Evolutionary conservation across 2,888 invertebrate genomes (phyloP).

Genomic region (Vanessa cardui): DNA sequence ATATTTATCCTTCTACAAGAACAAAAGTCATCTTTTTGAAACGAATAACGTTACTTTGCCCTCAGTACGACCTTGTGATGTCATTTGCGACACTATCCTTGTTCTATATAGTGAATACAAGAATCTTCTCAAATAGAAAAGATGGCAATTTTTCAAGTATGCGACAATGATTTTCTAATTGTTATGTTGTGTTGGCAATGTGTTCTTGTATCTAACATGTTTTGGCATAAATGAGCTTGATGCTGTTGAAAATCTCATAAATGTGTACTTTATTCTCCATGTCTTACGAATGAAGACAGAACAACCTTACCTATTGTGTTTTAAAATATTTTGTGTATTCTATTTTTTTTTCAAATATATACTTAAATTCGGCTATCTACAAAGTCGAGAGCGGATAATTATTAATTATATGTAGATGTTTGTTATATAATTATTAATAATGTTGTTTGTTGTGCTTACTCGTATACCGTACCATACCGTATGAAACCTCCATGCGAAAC

Average conservation of each 20-base stretch:
- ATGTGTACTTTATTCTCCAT: background rate
- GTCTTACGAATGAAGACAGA: too few relatives aligned
- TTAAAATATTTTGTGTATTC: too few relatives aligned
- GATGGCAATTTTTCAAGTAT: background rate
- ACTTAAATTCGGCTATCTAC: too few relatives aligned
- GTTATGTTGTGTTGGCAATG: background rate
- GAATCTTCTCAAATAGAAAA: background rate
- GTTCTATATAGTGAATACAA: background rate
- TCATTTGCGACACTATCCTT: background rate
- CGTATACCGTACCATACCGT: too few relatives aligned
- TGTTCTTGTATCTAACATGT: slow-evolving; percentile 10
- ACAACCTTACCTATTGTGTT: too few relatives aligned
- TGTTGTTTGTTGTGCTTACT: too few relatives aligned
- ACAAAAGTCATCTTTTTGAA: background rate
- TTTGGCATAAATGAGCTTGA: background rate
- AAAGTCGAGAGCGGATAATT: too few relatives aligned
- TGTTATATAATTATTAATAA: too few relatives aligned
- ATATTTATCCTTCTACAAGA: too few relatives aligned
- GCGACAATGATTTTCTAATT: background rate
- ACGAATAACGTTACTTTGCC: background rate
- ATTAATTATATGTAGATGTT: too few relatives aligned
- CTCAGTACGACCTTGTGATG: background rate
- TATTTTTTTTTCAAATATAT: too few relatives aligned
- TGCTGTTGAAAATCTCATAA: background rate
- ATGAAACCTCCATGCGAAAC: too few relatives aligned